Percentiles rank a stretch among this genome's conserved stretches.
phyloP scores from a whole-genome alignment of 1,140 invertebrate species.

The Neodiprion pinetum region DNA sequence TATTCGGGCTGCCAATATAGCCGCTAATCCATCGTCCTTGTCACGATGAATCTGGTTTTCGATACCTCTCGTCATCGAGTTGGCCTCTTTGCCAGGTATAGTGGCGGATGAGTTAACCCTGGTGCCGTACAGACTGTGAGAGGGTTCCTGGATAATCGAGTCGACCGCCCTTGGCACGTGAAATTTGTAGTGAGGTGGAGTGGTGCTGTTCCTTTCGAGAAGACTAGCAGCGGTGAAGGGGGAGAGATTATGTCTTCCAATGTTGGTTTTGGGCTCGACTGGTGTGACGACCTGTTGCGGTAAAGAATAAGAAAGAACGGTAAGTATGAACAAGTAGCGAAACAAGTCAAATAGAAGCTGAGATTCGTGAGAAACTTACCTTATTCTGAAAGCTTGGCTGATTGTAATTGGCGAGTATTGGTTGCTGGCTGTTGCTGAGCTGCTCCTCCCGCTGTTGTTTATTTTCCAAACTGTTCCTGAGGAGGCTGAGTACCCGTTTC shows the following conservation, averaged over 20 bases:
- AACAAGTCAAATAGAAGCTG: neutral
- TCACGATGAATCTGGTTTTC: constrained; percentile 56
- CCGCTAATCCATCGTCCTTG: constrained; percentile 63
- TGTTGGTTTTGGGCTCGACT: constrained; percentile 63
- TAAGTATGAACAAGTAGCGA: constrained; percentile 12
- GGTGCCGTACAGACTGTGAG: constrained; percentile 48
- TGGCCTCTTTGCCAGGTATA: constrained; percentile 49
- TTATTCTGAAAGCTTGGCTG: constrained; percentile 56
- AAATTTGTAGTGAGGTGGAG: constrained; percentile 67
- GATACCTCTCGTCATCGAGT: constrained; percentile 42
- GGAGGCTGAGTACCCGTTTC: constrained; percentile 71
- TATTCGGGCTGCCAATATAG: constrained; percentile 73
- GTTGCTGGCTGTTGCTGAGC: constrained; percentile 54
- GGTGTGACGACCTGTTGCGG: constrained; percentile 56
- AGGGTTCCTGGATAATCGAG: constrained; percentile 61
- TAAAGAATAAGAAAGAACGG: constrained; percentile 12
- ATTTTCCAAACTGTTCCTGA: constrained; percentile 73
- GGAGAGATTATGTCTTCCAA: constrained; percentile 64
- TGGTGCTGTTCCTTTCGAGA: constrained; percentile 60
- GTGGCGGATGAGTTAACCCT: constrained; percentile 52
- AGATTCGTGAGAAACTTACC: constrained; percentile 27
- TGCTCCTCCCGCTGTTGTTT: constrained; percentile 67
- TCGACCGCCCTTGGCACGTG: constrained; percentile 74
- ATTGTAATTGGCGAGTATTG: constrained; percentile 49
- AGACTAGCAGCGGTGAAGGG: constrained; percentile 65